Evolutionary conservation across 2,888 invertebrate genomes (phyloP).

Genomic region (Proisotoma minuta): DNA sequence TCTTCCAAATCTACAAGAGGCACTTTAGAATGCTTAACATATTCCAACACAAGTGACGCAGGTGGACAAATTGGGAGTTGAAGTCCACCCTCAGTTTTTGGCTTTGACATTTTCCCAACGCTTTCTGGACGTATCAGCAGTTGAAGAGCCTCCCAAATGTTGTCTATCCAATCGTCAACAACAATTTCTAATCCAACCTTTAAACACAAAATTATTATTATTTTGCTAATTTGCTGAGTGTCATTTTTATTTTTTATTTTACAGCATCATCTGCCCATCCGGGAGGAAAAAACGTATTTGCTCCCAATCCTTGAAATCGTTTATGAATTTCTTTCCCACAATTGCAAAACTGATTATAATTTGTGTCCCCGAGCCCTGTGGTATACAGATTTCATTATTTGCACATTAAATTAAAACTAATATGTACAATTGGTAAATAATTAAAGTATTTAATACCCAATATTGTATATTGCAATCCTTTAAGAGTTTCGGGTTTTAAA

Average conservation of each 20-base stretch:
- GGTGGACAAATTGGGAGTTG: conserved; percentile 38
- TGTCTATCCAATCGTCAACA: conserved; percentile 57
- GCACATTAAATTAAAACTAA: neutral
- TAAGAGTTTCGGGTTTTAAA: conserved; percentile 50
- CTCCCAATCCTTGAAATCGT: conserved; percentile 53
- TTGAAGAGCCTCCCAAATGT: conserved; percentile 51
- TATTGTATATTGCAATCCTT: conserved; percentile 53
- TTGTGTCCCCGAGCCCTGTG: conserved; percentile 58
- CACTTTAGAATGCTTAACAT: conserved; percentile 2
- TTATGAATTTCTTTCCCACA: conserved; percentile 53
- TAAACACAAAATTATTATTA: conserved; percentile 16
- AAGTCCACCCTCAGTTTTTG: conserved; percentile 7
- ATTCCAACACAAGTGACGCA: conserved; percentile 27
- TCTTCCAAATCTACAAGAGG: conserved; percentile 17
- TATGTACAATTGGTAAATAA: neutral
- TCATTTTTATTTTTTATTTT: neutral
- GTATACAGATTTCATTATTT: neutral
- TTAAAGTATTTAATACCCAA: no score
- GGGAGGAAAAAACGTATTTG: conserved; percentile 52
- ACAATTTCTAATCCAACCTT: conserved; percentile 52
- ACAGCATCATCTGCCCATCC: conserved; percentile 49
- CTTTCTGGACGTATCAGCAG: conserved; percentile 18
- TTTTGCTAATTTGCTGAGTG: conserved; percentile 4
- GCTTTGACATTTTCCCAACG: neutral
- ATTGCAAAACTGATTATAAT: conserved; percentile 57